Conservation (phyloP, 2,888 invertebrate genomes). For the Scaptomyza tumidula region DNA sequence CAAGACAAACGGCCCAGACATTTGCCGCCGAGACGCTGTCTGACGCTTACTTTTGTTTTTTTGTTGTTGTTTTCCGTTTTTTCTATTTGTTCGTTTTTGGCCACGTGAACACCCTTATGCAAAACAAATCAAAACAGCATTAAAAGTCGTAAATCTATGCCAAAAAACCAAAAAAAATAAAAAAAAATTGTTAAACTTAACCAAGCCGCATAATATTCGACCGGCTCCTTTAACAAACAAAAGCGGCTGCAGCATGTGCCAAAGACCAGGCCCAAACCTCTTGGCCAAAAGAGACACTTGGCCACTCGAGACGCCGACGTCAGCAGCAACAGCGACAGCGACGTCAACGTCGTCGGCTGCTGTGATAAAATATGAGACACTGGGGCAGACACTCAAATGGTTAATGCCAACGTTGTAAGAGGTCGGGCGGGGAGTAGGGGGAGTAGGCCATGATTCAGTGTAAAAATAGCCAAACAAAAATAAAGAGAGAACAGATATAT, state of each 20-base stretch:
- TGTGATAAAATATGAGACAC: conserved; percentile 80
- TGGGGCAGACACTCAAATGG: conserved; percentile 76
- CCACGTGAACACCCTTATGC: conserved; percentile 77
- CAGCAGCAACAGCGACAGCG: conserved; percentile 15
- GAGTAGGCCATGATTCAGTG: conserved; percentile 74
- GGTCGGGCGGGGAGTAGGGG: conserved; percentile 5
- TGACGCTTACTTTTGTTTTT: conserved; percentile 32
- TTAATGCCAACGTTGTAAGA: conserved; percentile 16
- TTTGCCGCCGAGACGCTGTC: conserved; percentile 45
- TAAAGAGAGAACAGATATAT: conserved; percentile 29
- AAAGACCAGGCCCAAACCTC: conserved; percentile 47
- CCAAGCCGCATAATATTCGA: conserved; percentile 25
- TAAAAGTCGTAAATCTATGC: conserved; percentile 79
- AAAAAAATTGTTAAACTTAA: conserved; percentile 12
- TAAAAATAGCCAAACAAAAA: conserved; percentile 64
- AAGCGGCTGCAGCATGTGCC: conserved; percentile 77
- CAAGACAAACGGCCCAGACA: conserved; percentile 69
- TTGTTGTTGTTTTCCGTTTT: conserved; percentile 8
- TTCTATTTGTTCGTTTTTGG: conserved; percentile 42
- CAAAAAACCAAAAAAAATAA: conserved; percentile 55
- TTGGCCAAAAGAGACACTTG: conserved; percentile 71
- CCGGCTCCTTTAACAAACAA: conserved; percentile 58
- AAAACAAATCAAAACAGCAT: conserved; percentile 80
- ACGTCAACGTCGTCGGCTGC: conserved; percentile 41
- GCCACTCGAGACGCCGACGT: conserved; percentile 66